Evolutionary conservation across 2,113 vertebrate species (phyloP).

Genomic region (Melanocharis versteri): DNA sequence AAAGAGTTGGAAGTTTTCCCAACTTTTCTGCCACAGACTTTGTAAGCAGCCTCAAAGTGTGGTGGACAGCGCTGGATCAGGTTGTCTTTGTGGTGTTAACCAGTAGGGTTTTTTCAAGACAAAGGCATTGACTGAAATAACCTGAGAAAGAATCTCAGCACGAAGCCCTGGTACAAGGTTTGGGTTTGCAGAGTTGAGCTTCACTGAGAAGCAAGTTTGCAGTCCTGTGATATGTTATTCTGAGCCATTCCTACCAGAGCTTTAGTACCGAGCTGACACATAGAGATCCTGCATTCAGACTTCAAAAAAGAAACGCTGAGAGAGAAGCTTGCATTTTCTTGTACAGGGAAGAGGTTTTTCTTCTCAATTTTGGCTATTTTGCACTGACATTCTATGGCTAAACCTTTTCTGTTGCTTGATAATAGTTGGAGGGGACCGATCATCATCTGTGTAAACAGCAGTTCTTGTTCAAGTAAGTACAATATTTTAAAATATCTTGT

Average conservation of each 20-base stretch:
- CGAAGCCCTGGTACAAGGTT: background rate
- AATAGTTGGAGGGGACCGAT: background rate
- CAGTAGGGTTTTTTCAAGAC: background rate
- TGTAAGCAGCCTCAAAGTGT: background rate
- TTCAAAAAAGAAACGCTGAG: background rate
- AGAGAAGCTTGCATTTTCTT: background rate
- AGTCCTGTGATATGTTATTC: background rate
- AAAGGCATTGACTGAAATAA: conserved; percentile 16
- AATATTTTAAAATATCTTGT: background rate
- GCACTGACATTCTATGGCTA: background rate
- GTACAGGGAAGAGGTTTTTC: background rate
- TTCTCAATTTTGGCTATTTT: background rate
- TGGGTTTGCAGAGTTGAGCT: background rate
- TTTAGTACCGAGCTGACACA: background rate
- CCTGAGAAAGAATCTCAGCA: conserved; percentile 1
- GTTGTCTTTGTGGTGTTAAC: background rate
- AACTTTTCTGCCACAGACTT: background rate
- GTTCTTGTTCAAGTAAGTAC: background rate
- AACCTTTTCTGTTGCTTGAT: background rate
- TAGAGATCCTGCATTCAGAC: background rate
- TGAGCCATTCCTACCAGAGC: background rate
- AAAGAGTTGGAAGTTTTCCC: background rate
- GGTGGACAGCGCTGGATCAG: background rate
- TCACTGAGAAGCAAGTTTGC: background rate
- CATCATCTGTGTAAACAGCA: background rate